These are phyloP conservation scores for Craseonycteris thonglongyai DNA, from an alignment of 2,113 vertebrate genomes.

Conservation along the genomic window DNA sequence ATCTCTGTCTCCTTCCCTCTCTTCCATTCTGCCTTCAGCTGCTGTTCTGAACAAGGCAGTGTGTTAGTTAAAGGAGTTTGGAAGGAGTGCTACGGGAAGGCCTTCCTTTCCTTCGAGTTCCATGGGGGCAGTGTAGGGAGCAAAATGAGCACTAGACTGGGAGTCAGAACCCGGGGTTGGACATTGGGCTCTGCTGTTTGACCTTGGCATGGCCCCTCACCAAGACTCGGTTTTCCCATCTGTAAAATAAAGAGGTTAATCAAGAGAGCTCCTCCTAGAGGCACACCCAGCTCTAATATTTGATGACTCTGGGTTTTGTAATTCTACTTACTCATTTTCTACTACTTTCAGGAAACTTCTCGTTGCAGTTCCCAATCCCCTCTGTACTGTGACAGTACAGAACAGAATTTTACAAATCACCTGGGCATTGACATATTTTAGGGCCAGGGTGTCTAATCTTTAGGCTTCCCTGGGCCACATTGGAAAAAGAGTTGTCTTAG, in stretches of 20 bases:
- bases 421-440: background rate
- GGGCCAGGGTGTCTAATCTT: too few relatives aligned
- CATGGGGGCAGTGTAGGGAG: accelerated
- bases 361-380: background rate
- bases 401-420: background rate
- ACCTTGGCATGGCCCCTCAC: background rate
- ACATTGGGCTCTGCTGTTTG: background rate
- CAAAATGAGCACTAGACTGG: too few relatives aligned
- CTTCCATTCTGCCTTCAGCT: background rate
- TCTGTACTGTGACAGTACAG: background rate
- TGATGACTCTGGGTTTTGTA: background rate
- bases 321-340: background rate
- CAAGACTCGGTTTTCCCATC: background rate
- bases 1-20: background rate
- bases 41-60: background rate
- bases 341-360: background rate
- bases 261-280: too few relatives aligned
- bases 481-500: too few relatives aligned
- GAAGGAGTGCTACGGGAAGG: accelerated
- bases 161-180: background rate
- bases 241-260: background rate
- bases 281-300: too few relatives aligned
- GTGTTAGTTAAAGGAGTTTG: background rate
- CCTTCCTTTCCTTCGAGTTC: background rate
- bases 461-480: too few relatives aligned